Conservation (phyloP, 2,113 vertebrate genomes). For the Chascanopsetta lugubris region DNA sequence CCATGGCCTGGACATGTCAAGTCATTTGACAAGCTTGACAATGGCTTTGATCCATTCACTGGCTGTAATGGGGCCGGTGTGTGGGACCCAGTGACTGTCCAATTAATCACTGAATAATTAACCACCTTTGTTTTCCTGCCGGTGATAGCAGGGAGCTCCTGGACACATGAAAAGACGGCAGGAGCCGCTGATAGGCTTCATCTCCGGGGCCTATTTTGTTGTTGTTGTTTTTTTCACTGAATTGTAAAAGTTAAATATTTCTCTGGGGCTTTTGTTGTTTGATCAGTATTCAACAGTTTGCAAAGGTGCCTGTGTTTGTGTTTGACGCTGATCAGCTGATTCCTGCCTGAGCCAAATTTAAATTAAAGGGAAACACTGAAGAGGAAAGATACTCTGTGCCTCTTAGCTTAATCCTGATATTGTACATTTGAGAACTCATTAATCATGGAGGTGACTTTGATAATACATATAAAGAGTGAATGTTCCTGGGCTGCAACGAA, state of each 20-base stretch:
- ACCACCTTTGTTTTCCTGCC: conserved; percentile 34
- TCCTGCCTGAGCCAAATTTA: background rate
- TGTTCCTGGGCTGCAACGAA: no score
- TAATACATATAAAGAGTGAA: background rate
- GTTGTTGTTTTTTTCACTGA: conserved; percentile 27
- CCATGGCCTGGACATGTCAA: conserved; percentile 54
- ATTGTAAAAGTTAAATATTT: conserved; percentile 55
- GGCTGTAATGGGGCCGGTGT: conserved; percentile 2
- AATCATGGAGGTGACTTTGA: background rate
- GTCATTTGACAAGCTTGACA: conserved; percentile 22
- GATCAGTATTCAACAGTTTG: conserved; percentile 53
- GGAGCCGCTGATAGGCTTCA: conserved; percentile 47
- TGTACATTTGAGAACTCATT: background rate
- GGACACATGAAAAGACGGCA: conserved; percentile 63
- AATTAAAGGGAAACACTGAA: background rate
- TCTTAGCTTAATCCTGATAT: background rate
- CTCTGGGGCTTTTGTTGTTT: conserved; percentile 51
- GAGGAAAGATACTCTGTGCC: background rate
- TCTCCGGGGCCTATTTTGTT: conserved; percentile 10
- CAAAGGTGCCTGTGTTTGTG: conserved; percentile 25
- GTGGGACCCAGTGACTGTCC: conserved; percentile 26
- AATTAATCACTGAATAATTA: conserved; percentile 67
- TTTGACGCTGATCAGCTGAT: conserved; percentile 16
- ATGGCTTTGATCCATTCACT: conserved; percentile 15
- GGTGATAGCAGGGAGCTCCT: conserved; percentile 34